Evolutionary conservation across 1,140 invertebrate species (phyloP).

Genomic region (Pristionchus pacificus): DNA sequence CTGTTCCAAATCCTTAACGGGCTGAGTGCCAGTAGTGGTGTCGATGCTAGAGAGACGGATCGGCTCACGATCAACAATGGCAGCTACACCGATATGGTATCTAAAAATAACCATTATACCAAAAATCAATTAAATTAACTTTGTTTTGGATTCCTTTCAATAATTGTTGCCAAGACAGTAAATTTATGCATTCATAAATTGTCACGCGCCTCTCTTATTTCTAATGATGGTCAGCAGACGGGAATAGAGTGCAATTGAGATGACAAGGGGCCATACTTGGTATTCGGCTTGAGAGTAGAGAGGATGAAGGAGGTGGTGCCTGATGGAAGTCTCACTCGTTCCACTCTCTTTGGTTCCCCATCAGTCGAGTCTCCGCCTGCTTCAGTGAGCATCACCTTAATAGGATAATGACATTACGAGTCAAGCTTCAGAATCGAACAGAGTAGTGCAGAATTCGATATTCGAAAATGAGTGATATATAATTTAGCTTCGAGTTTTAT

Average conservation of each 20-base stretch:
- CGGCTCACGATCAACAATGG: slow-evolving; percentile 57
- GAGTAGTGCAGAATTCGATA: too few relatives aligned
- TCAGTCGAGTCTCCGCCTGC: slow-evolving; percentile 23
- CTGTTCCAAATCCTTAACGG: slow-evolving; percentile 30
- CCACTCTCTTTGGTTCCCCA: slow-evolving; percentile 37
- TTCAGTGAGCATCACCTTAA: slow-evolving; percentile 35
- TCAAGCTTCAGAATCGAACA: not conserved
- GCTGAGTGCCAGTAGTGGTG: slow-evolving; percentile 32
- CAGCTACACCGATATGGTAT: slow-evolving; percentile 45
- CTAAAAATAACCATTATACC: too few relatives aligned
- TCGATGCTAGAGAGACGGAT: slow-evolving; percentile 38
- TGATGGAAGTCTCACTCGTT: slow-evolving; percentile 43
- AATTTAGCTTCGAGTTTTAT: too few relatives aligned
- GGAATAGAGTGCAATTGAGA: not conserved
- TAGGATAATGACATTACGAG: not conserved
- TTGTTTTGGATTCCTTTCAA: too few relatives aligned
- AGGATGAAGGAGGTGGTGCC: slow-evolving; percentile 39
- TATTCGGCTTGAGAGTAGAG: slow-evolving; percentile 42
- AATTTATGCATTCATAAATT: too few relatives aligned
- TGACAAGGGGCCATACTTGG: slow-evolving; percentile 41
- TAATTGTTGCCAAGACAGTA: too few relatives aligned
- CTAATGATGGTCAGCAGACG: not conserved
- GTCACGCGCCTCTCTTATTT: too few relatives aligned
- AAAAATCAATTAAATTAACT: too few relatives aligned
- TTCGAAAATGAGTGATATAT: too few relatives aligned